Evolutionary conservation across 2,113 vertebrate genomes (phyloP), one percentile per base, ranked within the genome.

Genomic region (Oncorhynchus tshawytscha): DNA sequence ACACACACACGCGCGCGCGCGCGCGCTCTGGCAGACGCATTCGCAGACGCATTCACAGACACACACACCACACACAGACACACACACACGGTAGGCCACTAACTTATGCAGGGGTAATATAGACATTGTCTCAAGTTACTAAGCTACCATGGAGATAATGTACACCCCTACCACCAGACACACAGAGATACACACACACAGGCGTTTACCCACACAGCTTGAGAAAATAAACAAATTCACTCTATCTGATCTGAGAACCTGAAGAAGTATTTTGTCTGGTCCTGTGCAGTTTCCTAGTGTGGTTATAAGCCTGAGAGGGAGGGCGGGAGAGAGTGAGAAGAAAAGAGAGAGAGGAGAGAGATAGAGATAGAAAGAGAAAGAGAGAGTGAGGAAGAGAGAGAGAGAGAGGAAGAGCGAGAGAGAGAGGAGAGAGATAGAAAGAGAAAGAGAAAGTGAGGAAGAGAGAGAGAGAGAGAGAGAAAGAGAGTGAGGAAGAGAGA

Each of bases 171-270:
- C 57, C 29, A 70, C 6, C 67, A 87, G 75, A 81, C 73, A 75
- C 78, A 54, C 73, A 78, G 70, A 65, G 68, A 81, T 54, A 73
- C 70, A 78, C 82, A 65, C 39, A 65, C 49, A 16, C 18, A 62
- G 57, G 25, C 77, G 83, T 86, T 87, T 82, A 78, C 81, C 70
- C 78, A 9, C 77, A 72, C 77, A 86, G 86, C 84, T 49, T 75
- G 67, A 65, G 78, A 73, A 75, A 73, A 72, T 18, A 76, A 18
- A 72, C 3, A 48, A 71, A 76, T 60, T 24, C 66, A 15, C 22
- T 68, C 34, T 49, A 34, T 77, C 72, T 62, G 77, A 48, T 70
- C 39, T 51, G 57, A 77, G 72, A 82, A 81, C 11, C 77, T 48
- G 78, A 66, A 69, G 65, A 81, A 75, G 27, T 25, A 25, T 59